A percentile compares a stretch with the other conserved stretches of the same genome.
Evolutionary conservation across 1,140 invertebrate species (phyloP).

Genomic region (Ladona fulva): DNA sequence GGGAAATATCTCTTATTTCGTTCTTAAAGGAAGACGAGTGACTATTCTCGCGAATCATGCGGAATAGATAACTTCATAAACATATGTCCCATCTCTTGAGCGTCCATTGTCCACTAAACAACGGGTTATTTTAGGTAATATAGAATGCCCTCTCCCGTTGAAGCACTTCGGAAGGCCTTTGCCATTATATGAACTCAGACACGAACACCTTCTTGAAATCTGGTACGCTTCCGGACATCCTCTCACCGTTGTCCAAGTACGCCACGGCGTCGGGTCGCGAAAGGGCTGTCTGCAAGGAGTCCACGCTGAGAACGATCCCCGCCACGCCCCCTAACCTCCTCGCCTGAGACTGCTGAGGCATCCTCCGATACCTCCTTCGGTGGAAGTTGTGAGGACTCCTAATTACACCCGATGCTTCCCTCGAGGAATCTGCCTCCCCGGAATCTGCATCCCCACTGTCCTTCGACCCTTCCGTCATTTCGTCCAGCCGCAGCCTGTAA

Average conservation of each 20-base stretch:
- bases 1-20: no score
- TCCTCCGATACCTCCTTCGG: not conserved
- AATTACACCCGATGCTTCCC: not conserved
- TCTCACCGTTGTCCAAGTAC: not conserved
- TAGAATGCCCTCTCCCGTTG: no score
- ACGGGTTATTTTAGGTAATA: no score
- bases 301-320: not conserved
- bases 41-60: no score
- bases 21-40: no score
- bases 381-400: not conserved
- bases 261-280: not conserved
- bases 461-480: not conserved
- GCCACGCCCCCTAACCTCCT: not conserved
- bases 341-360: not conserved
- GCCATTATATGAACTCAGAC: not conserved
- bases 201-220: conserved; percentile 5
- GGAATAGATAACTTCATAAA: no score
- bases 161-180: no score
- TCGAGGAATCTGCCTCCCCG: not conserved
- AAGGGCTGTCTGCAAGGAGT: not conserved
- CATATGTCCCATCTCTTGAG: no score
- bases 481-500: not conserved
- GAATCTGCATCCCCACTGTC: not conserved
- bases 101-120: no score
- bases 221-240: not conserved